These are phyloP conservation scores for Astreopora myriophthalma DNA, from an alignment of 64 coral and sea anemone species.

Conservation along the genomic window DNA sequence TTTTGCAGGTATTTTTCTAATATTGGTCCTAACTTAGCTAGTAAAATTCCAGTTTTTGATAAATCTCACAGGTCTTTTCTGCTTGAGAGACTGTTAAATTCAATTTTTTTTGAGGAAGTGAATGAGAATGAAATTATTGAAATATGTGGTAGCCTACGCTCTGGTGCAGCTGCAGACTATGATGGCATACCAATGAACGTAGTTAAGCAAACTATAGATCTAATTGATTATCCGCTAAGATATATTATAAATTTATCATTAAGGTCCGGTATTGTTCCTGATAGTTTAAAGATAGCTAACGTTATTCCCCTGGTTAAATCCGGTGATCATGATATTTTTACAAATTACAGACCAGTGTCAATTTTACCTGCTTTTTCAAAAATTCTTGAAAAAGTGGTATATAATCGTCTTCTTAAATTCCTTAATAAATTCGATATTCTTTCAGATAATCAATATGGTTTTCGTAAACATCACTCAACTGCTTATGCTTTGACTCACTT, in stretches of 20 bases:
- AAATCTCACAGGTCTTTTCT: neutral
- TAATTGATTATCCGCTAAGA: neutral
- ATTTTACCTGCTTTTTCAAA: slow-evolving; percentile 54
- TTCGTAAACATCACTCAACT: too few species aligned
- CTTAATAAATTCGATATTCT: neutral
- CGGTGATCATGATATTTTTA: slow-evolving; percentile 21
- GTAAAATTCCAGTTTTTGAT: neutral
- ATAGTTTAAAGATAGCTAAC: slow-evolving; percentile 17
- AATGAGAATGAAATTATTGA: slow-evolving; percentile 29
- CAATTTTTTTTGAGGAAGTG: slow-evolving; percentile 9
- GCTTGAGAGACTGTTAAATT: neutral
- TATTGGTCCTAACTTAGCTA: slow-evolving; percentile 40
- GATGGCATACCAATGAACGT: slow-evolving; percentile 15
- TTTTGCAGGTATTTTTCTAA: slow-evolving; percentile 56
- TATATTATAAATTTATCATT: slow-evolving; percentile 23
- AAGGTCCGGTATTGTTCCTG: neutral
- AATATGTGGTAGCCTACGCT: slow-evolving; percentile 10
- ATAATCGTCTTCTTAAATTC: neutral
- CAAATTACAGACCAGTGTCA: slow-evolving; percentile 41
- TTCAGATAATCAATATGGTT: too few species aligned
- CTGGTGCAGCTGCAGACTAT: slow-evolving; percentile 28
- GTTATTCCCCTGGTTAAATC: slow-evolving; percentile 34
- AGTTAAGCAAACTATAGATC: slow-evolving; percentile 21
- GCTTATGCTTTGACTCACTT: too few species aligned
- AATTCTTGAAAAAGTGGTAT: slow-evolving; percentile 1